Base-by-base conservation (phyloP, 2,113 vertebrate genomes). In the Lasiurus cinereus region DNA sequence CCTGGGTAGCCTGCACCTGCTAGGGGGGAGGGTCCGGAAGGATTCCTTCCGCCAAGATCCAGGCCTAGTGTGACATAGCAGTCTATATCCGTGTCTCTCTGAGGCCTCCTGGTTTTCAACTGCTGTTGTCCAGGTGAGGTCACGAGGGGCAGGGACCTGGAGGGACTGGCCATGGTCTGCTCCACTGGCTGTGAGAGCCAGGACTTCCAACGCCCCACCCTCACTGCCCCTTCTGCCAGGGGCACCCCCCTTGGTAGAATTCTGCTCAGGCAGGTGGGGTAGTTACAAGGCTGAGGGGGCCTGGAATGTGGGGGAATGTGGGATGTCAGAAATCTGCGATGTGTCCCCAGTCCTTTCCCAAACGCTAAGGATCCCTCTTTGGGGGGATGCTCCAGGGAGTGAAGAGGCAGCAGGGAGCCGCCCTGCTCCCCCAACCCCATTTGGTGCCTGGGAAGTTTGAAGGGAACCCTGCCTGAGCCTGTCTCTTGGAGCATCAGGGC, bases 1-100 rank as follows among this genome's bases (percentile, higher is more conserved):
- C 94, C 84, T 88, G 52, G 82, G 90, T 62, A 85, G 90, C 82
- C 76, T 82, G 84, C 93, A 97, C 97, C 96, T 97, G 94, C 69
- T 83, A 21, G 56, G 24, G 9, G 27, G 19, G 70, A 46, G 46
- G 76, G n/a, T 21, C 5, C 52, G 12, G 21, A 82, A 48, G 69
- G 74, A 73, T 62, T 31, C 39, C 0, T 48, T 80, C 79, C 27
- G 1, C 18, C 14, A 66, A 33, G 56, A 56, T 13, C n/a, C 70
- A 8, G 2, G 24, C 50, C n/a, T 54, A 0, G 13, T 33, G 18
- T 31, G 66, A 5, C 31, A 2, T 22, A 27, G 31, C 66, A 10
- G 3, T 27, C 21, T 14, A 8, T 8, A 4, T 70, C 29, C 0
- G 1, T 0, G 43, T 69, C 83, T 84, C 54, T 56, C 85, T 39